Conservation (phyloP, 2,888 invertebrate species). For the Meiosimyza platycephala region DNA sequence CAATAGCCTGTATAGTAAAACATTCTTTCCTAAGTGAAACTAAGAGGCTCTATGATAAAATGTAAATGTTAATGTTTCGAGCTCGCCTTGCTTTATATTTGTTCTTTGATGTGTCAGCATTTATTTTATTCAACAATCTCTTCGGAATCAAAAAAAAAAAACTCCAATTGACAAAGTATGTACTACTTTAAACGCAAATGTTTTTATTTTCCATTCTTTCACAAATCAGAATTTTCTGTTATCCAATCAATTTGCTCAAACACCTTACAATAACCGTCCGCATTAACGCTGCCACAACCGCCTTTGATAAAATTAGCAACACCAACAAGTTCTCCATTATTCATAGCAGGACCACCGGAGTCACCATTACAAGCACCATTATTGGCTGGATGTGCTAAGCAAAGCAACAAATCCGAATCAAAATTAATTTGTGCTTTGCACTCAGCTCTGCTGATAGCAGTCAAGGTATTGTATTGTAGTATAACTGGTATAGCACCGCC, state of each 20-base stretch:
- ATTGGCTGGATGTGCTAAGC: slow-evolving; percentile 50
- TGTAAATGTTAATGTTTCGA: too few relatives aligned
- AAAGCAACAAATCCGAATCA: slow-evolving; percentile 47
- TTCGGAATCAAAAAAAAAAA: too few relatives aligned
- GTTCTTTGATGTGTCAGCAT: too few relatives aligned
- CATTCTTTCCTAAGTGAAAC: too few relatives aligned
- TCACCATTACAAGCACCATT: slow-evolving; percentile 52
- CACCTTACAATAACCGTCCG: slow-evolving; percentile 56
- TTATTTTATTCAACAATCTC: too few relatives aligned
- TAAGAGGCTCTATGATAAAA: too few relatives aligned
- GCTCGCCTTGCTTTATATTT: too few relatives aligned
- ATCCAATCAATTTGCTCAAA: slow-evolving; percentile 47
- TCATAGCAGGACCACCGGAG: slow-evolving; percentile 54
- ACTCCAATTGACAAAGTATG: too few relatives aligned
- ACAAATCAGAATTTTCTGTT: slow-evolving; percentile 16
- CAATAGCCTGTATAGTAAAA: too few relatives aligned
- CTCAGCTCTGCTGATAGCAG: slow-evolving; percentile 45
- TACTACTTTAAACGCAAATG: too few relatives aligned
- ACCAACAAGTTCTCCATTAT: slow-evolving; percentile 52
- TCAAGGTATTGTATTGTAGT: slow-evolving; percentile 54
- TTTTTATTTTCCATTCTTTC: neutral
- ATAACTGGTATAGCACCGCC: slow-evolving; percentile 48
- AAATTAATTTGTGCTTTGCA: slow-evolving; percentile 46
- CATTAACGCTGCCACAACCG: slow-evolving; percentile 49
- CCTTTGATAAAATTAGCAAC: slow-evolving; percentile 53